Conservation (phyloP, 2,888 invertebrate species). For the Cryptocephalus primarius region DNA sequence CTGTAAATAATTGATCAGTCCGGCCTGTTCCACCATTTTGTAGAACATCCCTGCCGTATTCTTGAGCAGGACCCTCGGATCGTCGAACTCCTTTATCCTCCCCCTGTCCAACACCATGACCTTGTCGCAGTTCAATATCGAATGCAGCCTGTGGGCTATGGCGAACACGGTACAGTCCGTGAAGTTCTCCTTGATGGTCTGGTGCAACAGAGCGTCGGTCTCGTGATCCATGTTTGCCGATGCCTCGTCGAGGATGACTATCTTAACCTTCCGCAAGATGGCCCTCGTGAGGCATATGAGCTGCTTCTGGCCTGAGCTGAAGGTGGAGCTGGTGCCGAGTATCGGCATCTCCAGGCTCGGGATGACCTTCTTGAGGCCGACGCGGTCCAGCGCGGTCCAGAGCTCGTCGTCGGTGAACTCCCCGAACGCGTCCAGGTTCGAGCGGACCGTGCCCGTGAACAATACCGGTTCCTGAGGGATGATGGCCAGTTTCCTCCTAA, state of each 20-base stretch:
- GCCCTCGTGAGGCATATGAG: conserved; percentile 44
- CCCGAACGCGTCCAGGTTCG: conserved; percentile 21
- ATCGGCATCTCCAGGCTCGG: conserved; percentile 40
- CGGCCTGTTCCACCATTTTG: conserved; percentile 56
- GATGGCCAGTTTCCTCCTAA: conserved; percentile 66
- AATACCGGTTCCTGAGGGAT: conserved; percentile 79
- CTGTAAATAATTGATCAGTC: conserved; percentile 36
- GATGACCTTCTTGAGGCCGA: conserved; percentile 39
- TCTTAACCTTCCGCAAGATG: conserved; percentile 36
- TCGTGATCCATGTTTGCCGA: conserved; percentile 71
- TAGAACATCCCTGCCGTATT: conserved; percentile 50
- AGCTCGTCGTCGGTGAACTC: conserved; percentile 18
- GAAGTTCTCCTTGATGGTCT: conserved; percentile 42
- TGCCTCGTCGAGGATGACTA: conserved; percentile 44
- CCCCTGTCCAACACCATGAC: conserved; percentile 44
- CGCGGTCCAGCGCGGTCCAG: conserved; percentile 25
- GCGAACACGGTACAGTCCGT: conserved; percentile 42
- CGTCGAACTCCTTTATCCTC: conserved; percentile 19
- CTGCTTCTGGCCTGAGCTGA: conserved; percentile 37
- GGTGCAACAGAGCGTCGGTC: conserved; percentile 65
- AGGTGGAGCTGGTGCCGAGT: conserved; percentile 17
- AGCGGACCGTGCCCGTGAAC: conserved; percentile 55
- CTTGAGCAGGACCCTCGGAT: conserved; percentile 37
- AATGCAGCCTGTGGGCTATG: conserved; percentile 33
- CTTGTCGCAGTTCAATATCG: conserved; percentile 45